Evolutionary conservation across 2,888 invertebrate genomes (phyloP), one percentile per base, ranked within the genome.

Genomic region (Girardia tigrina): DNA sequence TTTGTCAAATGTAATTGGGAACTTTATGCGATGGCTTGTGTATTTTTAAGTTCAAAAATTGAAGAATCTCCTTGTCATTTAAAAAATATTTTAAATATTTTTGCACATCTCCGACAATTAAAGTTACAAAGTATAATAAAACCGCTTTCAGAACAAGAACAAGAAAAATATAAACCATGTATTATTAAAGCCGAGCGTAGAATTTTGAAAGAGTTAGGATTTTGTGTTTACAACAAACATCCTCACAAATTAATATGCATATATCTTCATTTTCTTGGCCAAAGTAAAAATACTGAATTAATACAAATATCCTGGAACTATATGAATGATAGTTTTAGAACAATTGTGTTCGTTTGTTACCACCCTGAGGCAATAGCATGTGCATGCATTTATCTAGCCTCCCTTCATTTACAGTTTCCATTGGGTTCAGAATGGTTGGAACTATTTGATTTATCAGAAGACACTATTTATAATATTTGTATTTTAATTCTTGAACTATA

Each of bases 201-300:
- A 77, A 90, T 99, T 29, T 86, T 99, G 8, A 97, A 97, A 82
- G 95, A 97, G 82, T 85, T 99, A 28, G 98, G 98, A 0, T 99
- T 99, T 85, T 97, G 97, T 86, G 97, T 98, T 0, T 97, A 99
- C 84, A 94, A 98, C 0, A 95, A 98, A 84, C 98, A 99, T 86
- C 98, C 98, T 0, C 98, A 99, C 83, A 98, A 99, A 86, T 90
- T 91, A 79, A 80, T n/a, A n/a, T n/a, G n/a, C n/a, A n/a, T n/a
- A n/a, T n/a, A n/a, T n/a, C n/a, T n/a, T n/a, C n/a, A n/a, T n/a
- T n/a, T n/a, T n/a, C n/a, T n/a, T n/a, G n/a, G n/a, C n/a, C n/a
- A n/a, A n/a, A n/a, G n/a, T n/a, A n/a, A n/a, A n/a, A n/a, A n/a
- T n/a, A n/a, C n/a, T n/a, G n/a, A n/a, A n/a, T n/a, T n/a, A n/a